phyloP scores from a whole-genome alignment of 2,888 invertebrate genomes.

The Meghimatium bilineatum region DNA sequence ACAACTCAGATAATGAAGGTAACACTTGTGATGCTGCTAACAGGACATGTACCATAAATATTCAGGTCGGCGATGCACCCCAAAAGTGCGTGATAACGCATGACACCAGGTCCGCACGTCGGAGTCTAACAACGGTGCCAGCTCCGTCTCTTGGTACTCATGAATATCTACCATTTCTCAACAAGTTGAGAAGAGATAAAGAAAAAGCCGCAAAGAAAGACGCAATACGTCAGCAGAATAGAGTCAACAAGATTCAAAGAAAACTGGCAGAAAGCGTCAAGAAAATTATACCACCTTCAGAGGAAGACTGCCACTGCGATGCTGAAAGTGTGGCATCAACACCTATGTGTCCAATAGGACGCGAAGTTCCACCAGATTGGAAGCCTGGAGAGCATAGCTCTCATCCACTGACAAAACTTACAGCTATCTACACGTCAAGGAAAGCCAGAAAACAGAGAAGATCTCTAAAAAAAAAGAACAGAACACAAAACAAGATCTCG shows the following conservation, averaged over 20 bases:
- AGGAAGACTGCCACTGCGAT: neutral
- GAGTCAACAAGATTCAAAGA: neutral
- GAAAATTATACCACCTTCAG: neutral
- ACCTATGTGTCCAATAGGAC: constrained; percentile 6
- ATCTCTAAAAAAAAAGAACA: neutral
- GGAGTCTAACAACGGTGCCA: neutral
- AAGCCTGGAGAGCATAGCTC: constrained; percentile 23
- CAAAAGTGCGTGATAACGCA: neutral
- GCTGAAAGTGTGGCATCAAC: neutral
- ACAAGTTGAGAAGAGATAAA: neutral
- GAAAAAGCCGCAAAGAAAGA: constrained; percentile 1
- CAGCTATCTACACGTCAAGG: neutral
- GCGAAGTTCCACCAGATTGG: constrained; percentile 38
- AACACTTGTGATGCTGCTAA: neutral
- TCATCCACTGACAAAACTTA: neutral
- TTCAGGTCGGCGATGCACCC: neutral
- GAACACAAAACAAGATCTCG: too few species aligned
- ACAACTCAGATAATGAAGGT: neutral
- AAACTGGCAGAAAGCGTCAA: neutral
- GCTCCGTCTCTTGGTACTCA: neutral
- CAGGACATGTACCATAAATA: neutral
- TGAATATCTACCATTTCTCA: constrained; percentile 13
- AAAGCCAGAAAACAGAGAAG: neutral
- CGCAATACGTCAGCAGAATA: neutral
- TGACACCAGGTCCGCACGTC: neutral